Conservation (phyloP, 2,113 vertebrate species). For the Sisor rabdophorus region DNA sequence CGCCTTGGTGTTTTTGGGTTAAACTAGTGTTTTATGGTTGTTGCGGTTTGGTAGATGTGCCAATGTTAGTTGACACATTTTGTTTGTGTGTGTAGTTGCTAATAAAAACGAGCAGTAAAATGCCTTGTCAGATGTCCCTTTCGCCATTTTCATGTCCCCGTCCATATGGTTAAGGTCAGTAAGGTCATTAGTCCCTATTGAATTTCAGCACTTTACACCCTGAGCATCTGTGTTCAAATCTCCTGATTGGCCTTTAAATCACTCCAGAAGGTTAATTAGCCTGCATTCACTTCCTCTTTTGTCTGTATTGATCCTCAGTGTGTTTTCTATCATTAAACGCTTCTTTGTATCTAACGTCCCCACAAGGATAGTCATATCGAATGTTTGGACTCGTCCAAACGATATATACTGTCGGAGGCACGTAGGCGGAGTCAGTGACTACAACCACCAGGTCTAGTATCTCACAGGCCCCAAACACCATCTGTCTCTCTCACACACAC, state of each 20-base stretch:
- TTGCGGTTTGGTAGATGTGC: not conserved
- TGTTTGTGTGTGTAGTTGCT: not conserved
- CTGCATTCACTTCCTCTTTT: not conserved
- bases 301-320: slow-evolving; percentile 9
- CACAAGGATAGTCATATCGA: not conserved
- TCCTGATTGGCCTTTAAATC: slow-evolving; percentile 30
- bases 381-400: not conserved
- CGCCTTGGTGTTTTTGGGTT: not conserved
- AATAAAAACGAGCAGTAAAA: not conserved
- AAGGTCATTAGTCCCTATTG: slow-evolving; percentile 42
- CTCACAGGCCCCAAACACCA: slow-evolving; percentile 62
- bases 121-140: not conserved
- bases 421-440: slow-evolving; percentile 60
- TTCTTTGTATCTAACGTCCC: not conserved
- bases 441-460: slow-evolving; percentile 55
- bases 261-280: slow-evolving; percentile 16
- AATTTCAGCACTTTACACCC: slow-evolving; percentile 47
- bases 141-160: slow-evolving; percentile 12
- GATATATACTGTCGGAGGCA: slow-evolving; percentile 63
- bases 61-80: not conserved
- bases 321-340: not conserved
- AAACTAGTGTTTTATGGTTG: not conserved
- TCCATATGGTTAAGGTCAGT: slow-evolving; percentile 55
- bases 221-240: slow-evolving; percentile 54
- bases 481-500: slow-evolving; percentile 57